Conservation (phyloP, 2,888 invertebrate species). For the Nemotelus nigrinus region DNA sequence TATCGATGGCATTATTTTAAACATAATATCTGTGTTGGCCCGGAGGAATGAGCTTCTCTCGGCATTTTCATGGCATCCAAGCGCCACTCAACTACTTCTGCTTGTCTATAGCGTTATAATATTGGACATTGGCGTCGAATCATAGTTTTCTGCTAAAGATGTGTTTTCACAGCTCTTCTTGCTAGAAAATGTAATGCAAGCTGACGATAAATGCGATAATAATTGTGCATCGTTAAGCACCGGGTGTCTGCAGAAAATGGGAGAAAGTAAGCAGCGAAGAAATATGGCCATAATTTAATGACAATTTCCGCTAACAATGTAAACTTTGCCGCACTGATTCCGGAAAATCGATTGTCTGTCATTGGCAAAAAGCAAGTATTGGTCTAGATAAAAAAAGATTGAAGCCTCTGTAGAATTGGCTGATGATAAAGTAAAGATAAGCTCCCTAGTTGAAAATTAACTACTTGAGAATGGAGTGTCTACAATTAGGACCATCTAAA, state of each 20-base stretch:
- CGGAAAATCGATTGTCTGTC: too few relatives aligned
- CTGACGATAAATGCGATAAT: slow-evolving; percentile 24
- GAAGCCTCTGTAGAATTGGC: too few relatives aligned
- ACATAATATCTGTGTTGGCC: slow-evolving; percentile 12
- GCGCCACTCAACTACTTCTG: neutral
- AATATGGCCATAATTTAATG: neutral
- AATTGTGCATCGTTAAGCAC: slow-evolving; percentile 2
- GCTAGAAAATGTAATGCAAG: neutral
- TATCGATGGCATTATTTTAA: slow-evolving; percentile 35
- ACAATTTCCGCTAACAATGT: neutral
- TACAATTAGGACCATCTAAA: too few relatives aligned
- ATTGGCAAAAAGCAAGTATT: too few relatives aligned
- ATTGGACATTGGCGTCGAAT: neutral
- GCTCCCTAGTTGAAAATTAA: too few relatives aligned
- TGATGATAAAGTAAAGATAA: too few relatives aligned
- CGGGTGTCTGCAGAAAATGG: neutral
- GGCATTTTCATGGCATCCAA: neutral
- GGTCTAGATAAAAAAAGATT: too few relatives aligned
- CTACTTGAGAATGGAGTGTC: too few relatives aligned
- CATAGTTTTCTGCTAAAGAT: slow-evolving; percentile 15
- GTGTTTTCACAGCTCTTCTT: neutral
- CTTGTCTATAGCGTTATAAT: neutral
- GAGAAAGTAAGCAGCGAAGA: neutral
- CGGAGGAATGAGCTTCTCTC: neutral
- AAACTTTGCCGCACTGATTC: too few relatives aligned